Evolutionary conservation across 2,888 invertebrate genomes (phyloP), one percentile per base, ranked within the genome.

Genomic region (Ferrisia virgata): DNA sequence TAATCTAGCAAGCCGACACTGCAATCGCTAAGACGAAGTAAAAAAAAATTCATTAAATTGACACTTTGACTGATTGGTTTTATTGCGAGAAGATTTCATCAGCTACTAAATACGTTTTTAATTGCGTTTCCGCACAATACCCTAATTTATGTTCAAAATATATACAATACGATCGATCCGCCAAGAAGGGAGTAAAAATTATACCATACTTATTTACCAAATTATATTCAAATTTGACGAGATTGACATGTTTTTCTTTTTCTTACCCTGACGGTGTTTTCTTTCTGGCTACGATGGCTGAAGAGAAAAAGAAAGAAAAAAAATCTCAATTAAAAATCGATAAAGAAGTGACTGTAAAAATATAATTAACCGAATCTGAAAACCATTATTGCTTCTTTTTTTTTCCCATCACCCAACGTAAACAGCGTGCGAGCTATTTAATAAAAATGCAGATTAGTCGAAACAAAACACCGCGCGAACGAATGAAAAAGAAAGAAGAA

Each of bases 401-500:
- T 33, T 31, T 53, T 58, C 40, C 22, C 15, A 25, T n/a, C 36
- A 3, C 11, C 36, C 13, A 76, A 33, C 72, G 72, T 43, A 39
- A 81, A 58, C 81, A 58, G n/a, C 22, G 22, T 33, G 47, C 53
- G 39, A 28, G 40, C 22, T 28, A 18, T 83, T 69, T 43, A 83
- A 83, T 83, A 83, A 83, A 83, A 83, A 83, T 83, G 83, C 83
- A 83, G 83, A 83, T 83, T 83, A 83, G 76, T 76, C 72, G 76
- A 40, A 28, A 22, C 25, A 25, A 69, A 25, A 69, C 18, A 69
- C 25, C 25, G 64, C n/a, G n/a, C n/a, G 15, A 53, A 3, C 53
- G 53, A 53, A 53, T 9, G 15, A 53, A 53, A 9, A 53, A 53
- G 15, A 53, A 53, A 53, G 13, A 31, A 6, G n/a, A 9, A 18